A percentile compares a stretch with the other conserved stretches of the same genome.
These are phyloP conservation scores for Lasiurus borealis DNA, from an alignment of 2,113 vertebrate species.

Conservation along the genomic window DNA sequence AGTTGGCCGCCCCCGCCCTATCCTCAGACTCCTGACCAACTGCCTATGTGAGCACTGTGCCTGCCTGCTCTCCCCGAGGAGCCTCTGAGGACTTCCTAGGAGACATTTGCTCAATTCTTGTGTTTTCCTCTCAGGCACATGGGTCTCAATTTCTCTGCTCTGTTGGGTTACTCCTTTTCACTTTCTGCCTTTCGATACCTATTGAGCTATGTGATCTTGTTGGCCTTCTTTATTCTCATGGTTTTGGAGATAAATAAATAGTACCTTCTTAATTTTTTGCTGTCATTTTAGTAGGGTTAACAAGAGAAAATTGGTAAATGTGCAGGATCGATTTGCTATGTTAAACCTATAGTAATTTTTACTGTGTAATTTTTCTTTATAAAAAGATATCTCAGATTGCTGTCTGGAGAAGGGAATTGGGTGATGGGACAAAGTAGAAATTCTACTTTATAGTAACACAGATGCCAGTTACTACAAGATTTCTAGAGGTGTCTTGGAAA, in stretches of 20 bases:
- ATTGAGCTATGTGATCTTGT: background rate
- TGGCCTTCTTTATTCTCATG: background rate
- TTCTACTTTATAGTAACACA: background rate
- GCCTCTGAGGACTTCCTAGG: too few species aligned
- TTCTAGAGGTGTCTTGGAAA: background rate
- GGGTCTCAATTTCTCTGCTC: background rate
- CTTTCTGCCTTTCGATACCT: conserved; percentile 17
- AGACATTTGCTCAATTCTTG: background rate
- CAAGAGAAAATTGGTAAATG: background rate
- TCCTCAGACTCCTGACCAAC: background rate
- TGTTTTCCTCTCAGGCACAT: background rate
- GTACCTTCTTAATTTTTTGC: background rate
- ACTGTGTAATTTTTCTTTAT: background rate
- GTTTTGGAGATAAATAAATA: background rate
- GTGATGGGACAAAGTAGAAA: background rate
- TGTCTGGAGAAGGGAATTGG: background rate
- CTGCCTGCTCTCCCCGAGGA: background rate
- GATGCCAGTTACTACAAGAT: background rate
- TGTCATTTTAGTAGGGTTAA: conserved; percentile 25
- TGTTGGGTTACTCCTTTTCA: background rate
- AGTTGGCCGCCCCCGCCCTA: background rate
- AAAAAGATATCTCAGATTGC: background rate
- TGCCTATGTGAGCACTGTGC: background rate
- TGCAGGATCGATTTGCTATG: background rate
- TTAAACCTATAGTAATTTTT: background rate